Evolutionary conservation across 2,888 invertebrate species (phyloP), one percentile per base, ranked within the genome.

Genomic region (Ectemnius continuus): DNA sequence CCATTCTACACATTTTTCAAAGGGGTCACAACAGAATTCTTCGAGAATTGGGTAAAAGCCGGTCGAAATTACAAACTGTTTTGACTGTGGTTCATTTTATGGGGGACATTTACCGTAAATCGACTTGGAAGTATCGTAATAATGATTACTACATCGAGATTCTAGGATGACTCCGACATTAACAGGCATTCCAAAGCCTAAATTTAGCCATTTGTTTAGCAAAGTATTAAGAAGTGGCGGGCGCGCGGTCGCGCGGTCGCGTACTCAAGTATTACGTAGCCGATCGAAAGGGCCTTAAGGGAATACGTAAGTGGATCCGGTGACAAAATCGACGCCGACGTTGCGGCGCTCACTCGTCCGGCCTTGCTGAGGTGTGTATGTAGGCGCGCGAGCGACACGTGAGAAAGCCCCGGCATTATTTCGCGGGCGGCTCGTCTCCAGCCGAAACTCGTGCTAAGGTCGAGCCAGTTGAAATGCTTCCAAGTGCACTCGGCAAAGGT

Each of bases 401-500:
- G 84, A 36, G 58, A 23, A 23, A 23, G 45, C 36, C 64, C 64
- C 64, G 58, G 68, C 65, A 75, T 80, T 79, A 73, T 68, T 77
- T 78, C 67, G 78, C 76, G 67, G 73, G 68, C 57, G 76, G 71
- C 80, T 75, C 67, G 66, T 69, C 64, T 65, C 66, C 67, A 48
- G 64, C 79, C 79, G 76, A 82, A 83, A 79, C 82, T 74, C 81
- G 81, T 76, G 79, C 69, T 83, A 83, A 84, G 83, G 83, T 83
- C 84, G 76, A 75, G 1, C 20, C 3, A 73, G 67, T 46, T 61
- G 75, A 81, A 78, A 75, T 80, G 84, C 78, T 81, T 79, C 79
- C 82, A 82, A 83, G 83, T 83, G 84, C 81, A 81, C 58, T 67
- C 82, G 74, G 73, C 52, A 81, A 80, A 84, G 83, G 84, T 80